Base-by-base conservation (phyloP, 2,888 invertebrate genomes). In the Aleiodes testaceus region DNA sequence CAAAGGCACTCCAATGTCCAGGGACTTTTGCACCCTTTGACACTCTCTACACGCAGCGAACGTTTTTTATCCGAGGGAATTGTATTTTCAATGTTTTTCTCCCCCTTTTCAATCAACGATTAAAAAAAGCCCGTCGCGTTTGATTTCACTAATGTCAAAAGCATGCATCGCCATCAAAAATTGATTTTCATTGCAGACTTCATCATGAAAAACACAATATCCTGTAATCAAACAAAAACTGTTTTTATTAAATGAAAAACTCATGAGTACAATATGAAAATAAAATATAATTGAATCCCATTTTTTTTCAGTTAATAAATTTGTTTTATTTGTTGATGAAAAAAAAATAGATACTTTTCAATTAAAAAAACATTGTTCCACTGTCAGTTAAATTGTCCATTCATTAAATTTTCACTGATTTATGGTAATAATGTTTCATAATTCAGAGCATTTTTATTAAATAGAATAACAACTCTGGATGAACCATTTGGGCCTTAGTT, bases 1-100 rank as follows among this genome's bases (percentile, higher is more conserved):
- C 59, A 59, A 59, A 59, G 42, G 36, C 59, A 59, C 59, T 18
- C 59, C 59, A 59, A 42, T 18, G 16, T 59, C 42, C 42, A 59
- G 55, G 55, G 18, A 36, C 14, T 59, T 36, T 36, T 59, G 36
- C 30, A 16, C 16, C 59, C 36, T 42, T 42, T 59, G 36, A 42
- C 42, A 42, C 42, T 9, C 20, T 59, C 36, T 36, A 18, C 11
- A 59, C 42, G 14, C 36, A 42, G 14, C 5, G 26, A 18, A 59
- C 42, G 14, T 59, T 59, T 36, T 18, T 16, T 42, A 59, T 26
- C n/a, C 26, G 14, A 4, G 30, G 36, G 36, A 12, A 30, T 26
- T 53, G n/a, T 53, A n/a, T 53, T 14, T 59, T 36, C 59, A 59
- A 36, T 59, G 16, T 36, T 16, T 16, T 53, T 26, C 30, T n/a